Evolutionary conservation across 37 sponge, comb jelly and placozoan genomes (phyloP), one percentile per base, ranked within the genome.

Genomic region (Aplysina aerophoba): DNA sequence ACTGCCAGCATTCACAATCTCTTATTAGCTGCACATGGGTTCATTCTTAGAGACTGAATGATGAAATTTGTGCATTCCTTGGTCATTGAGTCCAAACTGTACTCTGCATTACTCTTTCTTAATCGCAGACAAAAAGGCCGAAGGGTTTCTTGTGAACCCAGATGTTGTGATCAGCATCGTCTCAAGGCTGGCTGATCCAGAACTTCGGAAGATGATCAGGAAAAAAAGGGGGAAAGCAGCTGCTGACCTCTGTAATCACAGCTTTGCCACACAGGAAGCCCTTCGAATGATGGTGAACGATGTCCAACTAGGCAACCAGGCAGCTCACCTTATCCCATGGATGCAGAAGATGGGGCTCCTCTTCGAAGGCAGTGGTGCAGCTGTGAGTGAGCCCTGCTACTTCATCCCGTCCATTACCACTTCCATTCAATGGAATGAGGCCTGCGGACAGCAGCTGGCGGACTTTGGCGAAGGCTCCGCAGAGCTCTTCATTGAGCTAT

Each of bases 351-450:
- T 87, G 38, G 83, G 79, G n/a, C 37, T 91, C 40, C 53, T 91
- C 27, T 89, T 24, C 41, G n/a, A 75, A 81, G 73, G 83, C 25
- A 31, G 54, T 4, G 67, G 21, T 21, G 74, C 71, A 35, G 83
- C 37, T 17, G 37, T 38, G 41, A 53, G 74, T 68, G 36, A 41
- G 11, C 34, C 71, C 2, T 75, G 16, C 39, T 89, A 66, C 73
- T 89, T 92, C 63, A 72, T 92, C 15, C 93, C 93, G 0, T 81
- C 56, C 61, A 85, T 91, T 4, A 73, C 88, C 1, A 80, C 79
- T 0, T 50, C 81, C 15, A 30, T 37, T 39, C n/a, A 41, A 20
- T 30, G 67, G 4, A 85, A 91, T 11, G 73, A 74, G 15, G 78
- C 21, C n/a, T 2, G 24, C 20, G 53, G 53, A 24, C 39, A 3